These are phyloP conservation scores for Theocolax elegans DNA, from an alignment of 1,140 invertebrate genomes.

Conservation along the genomic window DNA sequence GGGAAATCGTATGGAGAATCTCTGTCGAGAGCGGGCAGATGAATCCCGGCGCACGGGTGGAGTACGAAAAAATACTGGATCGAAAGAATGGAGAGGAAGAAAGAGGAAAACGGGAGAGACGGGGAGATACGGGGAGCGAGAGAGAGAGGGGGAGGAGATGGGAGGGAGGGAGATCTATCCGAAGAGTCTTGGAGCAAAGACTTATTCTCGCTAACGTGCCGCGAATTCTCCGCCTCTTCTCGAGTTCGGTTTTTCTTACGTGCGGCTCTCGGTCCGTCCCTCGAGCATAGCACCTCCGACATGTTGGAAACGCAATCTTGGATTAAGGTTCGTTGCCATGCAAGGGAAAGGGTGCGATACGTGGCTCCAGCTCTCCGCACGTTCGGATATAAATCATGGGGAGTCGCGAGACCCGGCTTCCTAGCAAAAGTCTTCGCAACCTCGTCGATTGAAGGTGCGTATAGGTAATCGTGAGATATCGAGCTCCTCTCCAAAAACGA, in stretches of 20 bases:
- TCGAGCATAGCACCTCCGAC: neutral
- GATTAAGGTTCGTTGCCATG: constrained; percentile 33
- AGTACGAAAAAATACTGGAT: neutral
- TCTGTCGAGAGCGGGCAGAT: neutral
- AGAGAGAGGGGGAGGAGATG: neutral
- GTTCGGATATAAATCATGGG: constrained; percentile 32
- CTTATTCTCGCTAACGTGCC: constrained; percentile 23
- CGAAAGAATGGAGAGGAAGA: neutral
- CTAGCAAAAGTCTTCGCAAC: neutral
- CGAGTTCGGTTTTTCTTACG: neutral
- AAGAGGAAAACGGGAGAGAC: neutral
- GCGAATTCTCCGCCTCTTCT: constrained; percentile 2
- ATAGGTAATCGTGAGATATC: too few species aligned
- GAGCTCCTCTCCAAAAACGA: too few species aligned
- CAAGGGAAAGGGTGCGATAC: constrained; percentile 3
- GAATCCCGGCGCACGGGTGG: neutral
- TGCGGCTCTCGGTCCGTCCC: constrained; percentile 3
- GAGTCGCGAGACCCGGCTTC: too few species aligned
- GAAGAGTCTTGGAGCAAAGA: constrained; percentile 7
- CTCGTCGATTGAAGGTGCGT: neutral
- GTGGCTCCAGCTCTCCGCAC: neutral
- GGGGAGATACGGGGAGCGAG: neutral
- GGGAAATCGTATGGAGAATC: constrained; percentile 38
- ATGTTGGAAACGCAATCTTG: constrained; percentile 29
- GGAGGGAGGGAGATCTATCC: neutral